Base-by-base conservation (phyloP, 2,888 invertebrate genomes). In the Blera fallax region DNA sequence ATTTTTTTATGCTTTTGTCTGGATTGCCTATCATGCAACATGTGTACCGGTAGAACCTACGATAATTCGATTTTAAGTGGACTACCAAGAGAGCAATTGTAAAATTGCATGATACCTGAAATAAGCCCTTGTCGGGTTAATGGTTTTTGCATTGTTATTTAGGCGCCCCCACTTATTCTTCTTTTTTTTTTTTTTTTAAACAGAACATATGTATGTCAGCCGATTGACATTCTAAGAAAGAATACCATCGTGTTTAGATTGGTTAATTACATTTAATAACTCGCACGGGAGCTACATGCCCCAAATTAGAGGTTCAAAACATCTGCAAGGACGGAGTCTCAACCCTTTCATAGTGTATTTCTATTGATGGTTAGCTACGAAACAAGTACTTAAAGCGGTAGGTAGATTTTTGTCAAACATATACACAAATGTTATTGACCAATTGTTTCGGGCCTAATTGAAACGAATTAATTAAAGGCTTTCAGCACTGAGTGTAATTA, bases 11-110 rank as follows among this genome's bases (percentile, higher is more conserved):
- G 0, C 48, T 45, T 27, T 72, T 50, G 34, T 45, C 43, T 37
- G 52, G 52, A 64, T 37, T 43, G 52, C 52, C 45, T 76, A 70
- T 70, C 76, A 67, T 60, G 72, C 65, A 85, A 76, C 85, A 85
- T 81, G 70, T 80, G 80, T 56, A 74, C 50, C 27, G 24, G 76
- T 43, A 37, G 62, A 69, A 85, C 85, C 81, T 81, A 77, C 45
- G 67, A 69, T 85, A 85, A 85, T 81, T 85, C 60, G 72, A 77
- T 77, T 85, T 85, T 85, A 81, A 85, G 85, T 85, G 85, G 76
- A 81, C 76, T 76, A 56, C 52, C 21, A 65, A 24, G 52, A 62
- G 72, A 80, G 70, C 76, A 80, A 70, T 80, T 76, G 70, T 56
- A 7, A 81, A 81, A 77, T 67, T 72, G 85, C 85, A 81, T 85